Conservation (phyloP, 2,888 invertebrate species). For the Xanthostigma xanthostigma region DNA sequence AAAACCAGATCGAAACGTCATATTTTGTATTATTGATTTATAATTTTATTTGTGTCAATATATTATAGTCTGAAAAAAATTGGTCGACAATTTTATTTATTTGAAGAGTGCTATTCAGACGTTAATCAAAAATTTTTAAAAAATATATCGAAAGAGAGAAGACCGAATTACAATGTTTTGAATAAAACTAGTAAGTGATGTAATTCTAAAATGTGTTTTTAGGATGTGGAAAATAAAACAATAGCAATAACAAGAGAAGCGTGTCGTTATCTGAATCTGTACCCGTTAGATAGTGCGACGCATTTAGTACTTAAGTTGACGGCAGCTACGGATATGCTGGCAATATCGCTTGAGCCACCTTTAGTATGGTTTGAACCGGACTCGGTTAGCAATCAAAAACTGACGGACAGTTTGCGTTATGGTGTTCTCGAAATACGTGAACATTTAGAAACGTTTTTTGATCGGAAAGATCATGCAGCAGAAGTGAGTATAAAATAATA, state of each 20-base stretch:
- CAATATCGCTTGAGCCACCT: conserved; percentile 60
- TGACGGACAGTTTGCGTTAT: conserved; percentile 73
- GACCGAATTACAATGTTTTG: too few species aligned
- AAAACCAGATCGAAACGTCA: too few species aligned
- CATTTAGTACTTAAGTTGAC: conserved; percentile 35
- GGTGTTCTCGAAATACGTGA: conserved; percentile 87
- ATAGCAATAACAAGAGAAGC: conserved; percentile 60
- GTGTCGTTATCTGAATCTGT: conserved; percentile 44
- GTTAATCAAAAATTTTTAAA: too few species aligned
- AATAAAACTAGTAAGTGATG: too few species aligned
- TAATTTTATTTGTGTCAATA: too few species aligned
- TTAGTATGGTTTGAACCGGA: conserved; percentile 72
- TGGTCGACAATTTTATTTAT: too few species aligned
- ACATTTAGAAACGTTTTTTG: conserved; percentile 88
- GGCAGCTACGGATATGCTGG: conserved; percentile 46
- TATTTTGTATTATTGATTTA: too few species aligned
- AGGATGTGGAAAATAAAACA: conserved; percentile 72
- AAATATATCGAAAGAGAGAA: too few species aligned
- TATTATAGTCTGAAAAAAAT: too few species aligned
- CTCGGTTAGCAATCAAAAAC: conserved; percentile 52
- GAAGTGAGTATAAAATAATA: conserved; percentile 38
- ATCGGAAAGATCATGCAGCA: conserved; percentile 75
- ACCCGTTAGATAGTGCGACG: conserved; percentile 30
- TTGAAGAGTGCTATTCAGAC: too few species aligned
- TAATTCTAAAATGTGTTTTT: conserved; percentile 11